phyloP scores from a whole-genome alignment of 2,888 invertebrate genomes.

The Archips crataeganus region DNA sequence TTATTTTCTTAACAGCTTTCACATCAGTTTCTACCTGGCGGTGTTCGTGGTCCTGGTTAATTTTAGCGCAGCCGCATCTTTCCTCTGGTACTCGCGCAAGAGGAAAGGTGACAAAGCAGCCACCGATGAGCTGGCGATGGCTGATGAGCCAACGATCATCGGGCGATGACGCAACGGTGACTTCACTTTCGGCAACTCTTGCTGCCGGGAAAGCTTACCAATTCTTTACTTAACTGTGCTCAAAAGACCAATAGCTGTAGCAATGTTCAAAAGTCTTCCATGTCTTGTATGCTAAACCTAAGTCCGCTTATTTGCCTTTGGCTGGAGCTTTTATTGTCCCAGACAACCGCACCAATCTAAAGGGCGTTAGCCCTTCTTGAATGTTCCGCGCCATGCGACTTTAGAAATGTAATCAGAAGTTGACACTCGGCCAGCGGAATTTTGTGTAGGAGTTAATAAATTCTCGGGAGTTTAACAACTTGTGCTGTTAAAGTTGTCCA shows the following conservation, averaged over 20 bases:
- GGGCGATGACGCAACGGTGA: constrained; percentile 84
- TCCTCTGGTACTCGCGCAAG: constrained; percentile 93
- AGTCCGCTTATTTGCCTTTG: constrained; percentile 46
- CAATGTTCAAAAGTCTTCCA: constrained; percentile 75
- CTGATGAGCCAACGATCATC: constrained; percentile 94
- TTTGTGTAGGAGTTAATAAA: constrained; percentile 20
- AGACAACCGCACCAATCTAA: constrained; percentile 14
- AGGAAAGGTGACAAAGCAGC: constrained; percentile 94
- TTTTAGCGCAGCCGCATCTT: constrained; percentile 88
- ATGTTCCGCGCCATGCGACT: constrained; percentile 45
- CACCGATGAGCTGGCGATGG: constrained; percentile 93
- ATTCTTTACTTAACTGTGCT: constrained; percentile 81
- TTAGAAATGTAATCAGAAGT: constrained; percentile 22
- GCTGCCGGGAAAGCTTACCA: constrained; percentile 64
- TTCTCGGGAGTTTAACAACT: constrained; percentile 16
- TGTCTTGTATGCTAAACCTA: constrained; percentile 56
- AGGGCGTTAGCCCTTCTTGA: constrained; percentile 56
- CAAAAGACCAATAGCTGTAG: constrained; percentile 80
- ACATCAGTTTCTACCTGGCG: constrained; percentile 90
- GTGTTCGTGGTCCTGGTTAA: constrained; percentile 92
- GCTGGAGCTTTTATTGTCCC: constrained; percentile 14
- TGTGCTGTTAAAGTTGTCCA: constrained; percentile 10
- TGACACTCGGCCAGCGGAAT: constrained; percentile 39
- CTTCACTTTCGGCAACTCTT: constrained; percentile 53
- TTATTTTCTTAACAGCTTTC: constrained; percentile 80